These are phyloP conservation scores for Xiphophorus maculatus DNA, from an alignment of 2,113 vertebrate genomes.

Conservation along the genomic window DNA sequence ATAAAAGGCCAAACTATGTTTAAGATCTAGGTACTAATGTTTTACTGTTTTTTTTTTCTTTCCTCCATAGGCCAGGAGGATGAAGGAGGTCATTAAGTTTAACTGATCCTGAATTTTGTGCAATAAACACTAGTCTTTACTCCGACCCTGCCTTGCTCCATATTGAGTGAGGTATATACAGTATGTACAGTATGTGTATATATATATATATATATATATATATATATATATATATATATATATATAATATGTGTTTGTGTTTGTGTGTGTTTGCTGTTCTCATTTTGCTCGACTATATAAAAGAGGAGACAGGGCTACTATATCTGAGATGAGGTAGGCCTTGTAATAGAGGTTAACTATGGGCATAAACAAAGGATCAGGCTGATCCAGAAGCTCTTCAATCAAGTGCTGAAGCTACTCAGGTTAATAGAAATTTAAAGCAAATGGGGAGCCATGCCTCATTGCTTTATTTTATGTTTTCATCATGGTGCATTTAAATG, in stretches of 20 bases:
- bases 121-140: slow-evolving; percentile 49
- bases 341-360: slow-evolving; percentile 73
- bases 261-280: neutral
- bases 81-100: slow-evolving; percentile 71
- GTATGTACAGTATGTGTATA: neutral
- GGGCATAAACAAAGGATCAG: slow-evolving; percentile 52
- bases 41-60: slow-evolving; percentile 38
- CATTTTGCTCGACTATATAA: slow-evolving; percentile 46
- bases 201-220: no score
- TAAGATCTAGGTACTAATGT: slow-evolving; percentile 37
- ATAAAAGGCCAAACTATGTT: slow-evolving; percentile 61
- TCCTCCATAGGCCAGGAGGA: slow-evolving; percentile 61
- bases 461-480: slow-evolving; percentile 30
- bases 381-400: slow-evolving; percentile 40
- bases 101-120: slow-evolving; percentile 67
- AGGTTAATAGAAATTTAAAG: slow-evolving; percentile 69
- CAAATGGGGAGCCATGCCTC: slow-evolving; percentile 10
- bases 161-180: neutral
- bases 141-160: slow-evolving; percentile 34
- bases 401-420: slow-evolving; percentile 40
- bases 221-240: no score
- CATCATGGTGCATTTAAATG: slow-evolving; percentile 32
- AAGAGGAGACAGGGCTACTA: slow-evolving; percentile 24
- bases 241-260: slow-evolving; percentile 1
- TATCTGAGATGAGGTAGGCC: slow-evolving; percentile 49